These are phyloP conservation scores for Acromyrmex heyeri DNA, from an alignment of 1,140 invertebrate species.

Conservation along the genomic window DNA sequence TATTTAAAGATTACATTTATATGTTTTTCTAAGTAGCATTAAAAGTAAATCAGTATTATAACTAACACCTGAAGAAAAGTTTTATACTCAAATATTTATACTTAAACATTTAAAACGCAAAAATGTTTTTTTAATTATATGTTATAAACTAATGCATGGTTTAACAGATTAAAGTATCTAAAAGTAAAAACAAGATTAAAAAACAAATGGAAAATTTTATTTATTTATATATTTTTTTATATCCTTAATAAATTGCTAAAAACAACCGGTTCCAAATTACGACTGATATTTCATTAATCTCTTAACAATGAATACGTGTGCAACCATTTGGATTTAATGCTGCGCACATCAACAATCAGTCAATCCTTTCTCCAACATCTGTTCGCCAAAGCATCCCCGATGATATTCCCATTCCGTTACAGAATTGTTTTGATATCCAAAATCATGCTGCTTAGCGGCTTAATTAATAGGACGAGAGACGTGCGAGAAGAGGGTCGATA, in stretches of 20 bases:
- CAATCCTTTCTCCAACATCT: background rate
- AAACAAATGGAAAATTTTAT: background rate
- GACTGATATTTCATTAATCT: background rate
- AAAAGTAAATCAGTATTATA: background rate
- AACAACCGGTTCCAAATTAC: background rate
- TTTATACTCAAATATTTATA: background rate
- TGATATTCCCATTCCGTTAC: background rate
- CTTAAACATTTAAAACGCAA: background rate
- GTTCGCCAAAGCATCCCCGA: background rate
- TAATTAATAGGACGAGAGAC: slow-evolving; percentile 44
- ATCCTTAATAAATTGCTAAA: background rate
- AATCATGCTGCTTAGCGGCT: slow-evolving; percentile 38
- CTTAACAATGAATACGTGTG: background rate
- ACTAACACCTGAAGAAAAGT: background rate
- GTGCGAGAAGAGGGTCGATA: slow-evolving; percentile 31
- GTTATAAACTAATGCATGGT: background rate
- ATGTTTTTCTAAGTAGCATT: background rate
- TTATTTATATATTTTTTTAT: background rate
- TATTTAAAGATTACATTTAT: slow-evolving; percentile 5
- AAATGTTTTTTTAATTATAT: background rate
- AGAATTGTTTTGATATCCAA: background rate
- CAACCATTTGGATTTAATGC: background rate
- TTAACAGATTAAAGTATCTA: background rate
- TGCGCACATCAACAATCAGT: background rate
- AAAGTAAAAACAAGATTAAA: background rate